Evolutionary conservation across 2,888 invertebrate genomes (phyloP).

Genomic region (Pollenia angustigena): DNA sequence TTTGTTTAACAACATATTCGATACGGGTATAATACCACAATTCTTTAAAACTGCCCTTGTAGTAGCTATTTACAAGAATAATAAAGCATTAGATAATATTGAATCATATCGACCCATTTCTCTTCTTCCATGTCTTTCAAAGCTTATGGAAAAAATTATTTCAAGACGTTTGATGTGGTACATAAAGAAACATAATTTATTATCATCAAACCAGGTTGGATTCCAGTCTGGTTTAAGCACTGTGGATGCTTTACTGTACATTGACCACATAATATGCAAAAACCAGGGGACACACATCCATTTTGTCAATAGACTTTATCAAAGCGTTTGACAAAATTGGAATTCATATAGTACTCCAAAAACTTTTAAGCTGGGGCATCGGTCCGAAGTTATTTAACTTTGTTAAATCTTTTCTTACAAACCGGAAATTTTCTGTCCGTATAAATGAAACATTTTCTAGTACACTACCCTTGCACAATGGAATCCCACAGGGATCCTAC

Average conservation of each 20-base stretch:
- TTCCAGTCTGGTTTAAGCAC: conserved; percentile 45
- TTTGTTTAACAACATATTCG: conserved; percentile 18
- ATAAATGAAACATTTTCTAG: neutral
- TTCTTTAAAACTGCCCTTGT: conserved; percentile 9
- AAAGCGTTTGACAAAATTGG: conserved; percentile 60
- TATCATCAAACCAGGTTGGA: conserved; percentile 43
- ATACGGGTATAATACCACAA: conserved; percentile 7
- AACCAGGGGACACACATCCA: conserved; percentile 26
- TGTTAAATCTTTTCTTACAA: neutral
- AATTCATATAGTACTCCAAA: conserved; percentile 8
- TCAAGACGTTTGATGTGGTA: conserved; percentile 36
- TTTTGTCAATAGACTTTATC: conserved; percentile 46
- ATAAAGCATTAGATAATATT: neutral
- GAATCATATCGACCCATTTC: conserved; percentile 18
- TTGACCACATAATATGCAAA: conserved; percentile 32
- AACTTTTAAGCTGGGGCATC: conserved; percentile 23
- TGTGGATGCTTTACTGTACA: conserved; percentile 43
- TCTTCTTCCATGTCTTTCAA: neutral
- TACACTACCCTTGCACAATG: neutral
- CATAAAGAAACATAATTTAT: conserved; percentile 32
- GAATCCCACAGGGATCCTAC: neutral
- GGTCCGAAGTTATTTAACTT: conserved; percentile 20
- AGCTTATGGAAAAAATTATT: conserved; percentile 19
- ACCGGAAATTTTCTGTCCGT: neutral
- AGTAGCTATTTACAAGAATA: neutral